Evolutionary conservation across 1,140 invertebrate genomes (phyloP).

Genomic region (Leptonema lineaticorne): DNA sequence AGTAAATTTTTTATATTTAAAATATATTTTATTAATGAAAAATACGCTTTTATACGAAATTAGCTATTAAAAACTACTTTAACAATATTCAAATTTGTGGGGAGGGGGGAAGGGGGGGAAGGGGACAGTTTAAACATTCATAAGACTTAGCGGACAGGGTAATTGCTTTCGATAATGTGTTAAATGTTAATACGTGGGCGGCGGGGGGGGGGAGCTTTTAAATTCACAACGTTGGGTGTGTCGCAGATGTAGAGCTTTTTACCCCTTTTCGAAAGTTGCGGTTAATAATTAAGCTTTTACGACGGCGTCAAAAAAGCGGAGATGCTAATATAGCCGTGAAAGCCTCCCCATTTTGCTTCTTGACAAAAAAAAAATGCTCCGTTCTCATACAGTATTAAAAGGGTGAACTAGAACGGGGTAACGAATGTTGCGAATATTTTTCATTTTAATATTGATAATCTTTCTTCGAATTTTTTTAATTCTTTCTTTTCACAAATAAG

Average conservation of each 20-base stretch:
- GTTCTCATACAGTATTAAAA: conserved; percentile 21
- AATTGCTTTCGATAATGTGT: neutral
- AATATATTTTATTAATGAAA: neutral
- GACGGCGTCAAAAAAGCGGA: conserved; percentile 19
- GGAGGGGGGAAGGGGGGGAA: no score
- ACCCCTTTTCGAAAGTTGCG: neutral
- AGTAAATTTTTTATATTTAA: neutral
- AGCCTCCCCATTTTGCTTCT: conserved; percentile 15
- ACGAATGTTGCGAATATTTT: no score
- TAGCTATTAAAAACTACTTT: neutral
- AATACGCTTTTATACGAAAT: neutral
- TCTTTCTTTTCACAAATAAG: no score
- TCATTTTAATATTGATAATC: no score
- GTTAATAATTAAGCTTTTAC: conserved; percentile 26
- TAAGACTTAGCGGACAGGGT: neutral
- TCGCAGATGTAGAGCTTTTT: neutral
- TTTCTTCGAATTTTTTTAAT: no score
- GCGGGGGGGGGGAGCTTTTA: neutral
- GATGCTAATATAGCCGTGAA: conserved; percentile 3
- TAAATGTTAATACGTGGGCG: neutral
- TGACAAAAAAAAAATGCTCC: conserved; percentile 29
- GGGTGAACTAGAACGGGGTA: no score
- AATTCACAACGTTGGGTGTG: neutral
- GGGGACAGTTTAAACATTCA: neutral
- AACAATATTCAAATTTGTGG: neutral